These are phyloP conservation scores for Meteorus colon DNA, from an alignment of 2,888 invertebrate species.

Conservation along the genomic window DNA sequence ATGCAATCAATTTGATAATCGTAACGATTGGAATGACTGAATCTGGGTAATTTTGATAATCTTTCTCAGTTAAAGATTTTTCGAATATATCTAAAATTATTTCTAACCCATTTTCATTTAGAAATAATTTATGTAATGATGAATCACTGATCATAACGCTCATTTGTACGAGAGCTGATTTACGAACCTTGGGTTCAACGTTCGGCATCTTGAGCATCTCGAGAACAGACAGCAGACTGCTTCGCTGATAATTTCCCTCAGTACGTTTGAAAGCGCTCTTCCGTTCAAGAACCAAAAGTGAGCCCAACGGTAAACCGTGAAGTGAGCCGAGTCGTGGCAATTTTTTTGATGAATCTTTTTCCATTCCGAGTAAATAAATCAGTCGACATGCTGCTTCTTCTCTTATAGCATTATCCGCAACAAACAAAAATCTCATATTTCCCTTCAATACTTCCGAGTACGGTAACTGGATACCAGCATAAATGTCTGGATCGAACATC, in stretches of 20 bases:
- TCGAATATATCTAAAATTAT: conserved; percentile 74
- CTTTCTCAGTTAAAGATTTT: conserved; percentile 72
- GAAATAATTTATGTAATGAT: conserved; percentile 77
- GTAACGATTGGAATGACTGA: conserved; percentile 74
- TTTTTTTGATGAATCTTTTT: conserved; percentile 71
- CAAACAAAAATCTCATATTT: conserved; percentile 75
- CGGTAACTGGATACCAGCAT: conserved; percentile 77
- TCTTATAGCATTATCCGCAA: conserved; percentile 69
- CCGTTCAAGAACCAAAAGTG: conserved; percentile 71
- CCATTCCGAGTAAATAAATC: conserved; percentile 74
- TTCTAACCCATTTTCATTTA: conserved; percentile 77
- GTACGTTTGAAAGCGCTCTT: conserved; percentile 56
- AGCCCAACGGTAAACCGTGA: conserved; percentile 73
- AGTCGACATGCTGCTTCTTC: conserved; percentile 75
- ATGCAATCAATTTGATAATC: conserved; percentile 74
- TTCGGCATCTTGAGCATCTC: conserved; percentile 67
- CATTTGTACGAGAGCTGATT: conserved; percentile 81
- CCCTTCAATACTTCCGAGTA: conserved; percentile 75
- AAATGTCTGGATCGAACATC: conserved; percentile 80
- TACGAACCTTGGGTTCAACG: conserved; percentile 80
- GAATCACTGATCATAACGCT: conserved; percentile 80
- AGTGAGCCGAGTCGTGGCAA: conserved; percentile 74
- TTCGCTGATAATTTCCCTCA: conserved; percentile 71
- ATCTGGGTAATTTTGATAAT: conserved; percentile 75
- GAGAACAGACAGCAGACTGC: conserved; percentile 71